Percentiles rank a stretch among this genome's conserved stretches.
phyloP scores from a whole-genome alignment of 2,797 vertebrate genomes.

The Valencia hispanica region DNA sequence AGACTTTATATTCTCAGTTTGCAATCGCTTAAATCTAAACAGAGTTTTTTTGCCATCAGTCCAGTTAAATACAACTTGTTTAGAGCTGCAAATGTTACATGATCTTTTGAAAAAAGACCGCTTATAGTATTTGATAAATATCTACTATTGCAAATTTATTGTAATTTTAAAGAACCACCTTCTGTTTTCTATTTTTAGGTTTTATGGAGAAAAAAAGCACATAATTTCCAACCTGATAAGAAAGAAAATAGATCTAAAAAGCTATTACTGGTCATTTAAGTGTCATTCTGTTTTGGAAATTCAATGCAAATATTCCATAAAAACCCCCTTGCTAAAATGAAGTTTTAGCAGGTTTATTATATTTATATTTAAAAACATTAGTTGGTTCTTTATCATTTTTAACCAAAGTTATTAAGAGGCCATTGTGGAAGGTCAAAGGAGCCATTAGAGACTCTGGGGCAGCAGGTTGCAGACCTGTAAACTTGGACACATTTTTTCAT shows the following conservation, averaged over 20 bases:
- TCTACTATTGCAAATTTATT: too few relatives aligned
- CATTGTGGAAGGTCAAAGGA: too few relatives aligned
- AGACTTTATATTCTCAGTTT: slow-evolving; percentile 50
- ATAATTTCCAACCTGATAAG: neutral
- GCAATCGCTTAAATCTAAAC: neutral
- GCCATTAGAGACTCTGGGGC: neutral
- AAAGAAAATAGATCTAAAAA: neutral
- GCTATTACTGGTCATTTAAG: neutral
- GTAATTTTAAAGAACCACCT: too few relatives aligned
- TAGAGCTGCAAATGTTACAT: neutral
- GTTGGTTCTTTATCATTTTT: neutral
- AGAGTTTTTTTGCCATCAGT: neutral
- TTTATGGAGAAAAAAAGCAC: too few relatives aligned
- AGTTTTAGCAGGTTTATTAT: too few relatives aligned
- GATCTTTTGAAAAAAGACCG: neutral
- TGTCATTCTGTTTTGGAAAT: neutral
- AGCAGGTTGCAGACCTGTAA: neutral
- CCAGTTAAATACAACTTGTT: neutral
- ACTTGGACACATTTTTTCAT: too few relatives aligned
- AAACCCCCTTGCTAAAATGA: too few relatives aligned
- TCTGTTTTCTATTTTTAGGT: too few relatives aligned
- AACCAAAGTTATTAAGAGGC: neutral
- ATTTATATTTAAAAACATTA: neutral
- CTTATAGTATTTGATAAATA: neutral
- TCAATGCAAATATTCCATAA: too few relatives aligned